phyloP scores from a whole-genome alignment of 2,113 vertebrate species.

The Daboia siamensis region DNA sequence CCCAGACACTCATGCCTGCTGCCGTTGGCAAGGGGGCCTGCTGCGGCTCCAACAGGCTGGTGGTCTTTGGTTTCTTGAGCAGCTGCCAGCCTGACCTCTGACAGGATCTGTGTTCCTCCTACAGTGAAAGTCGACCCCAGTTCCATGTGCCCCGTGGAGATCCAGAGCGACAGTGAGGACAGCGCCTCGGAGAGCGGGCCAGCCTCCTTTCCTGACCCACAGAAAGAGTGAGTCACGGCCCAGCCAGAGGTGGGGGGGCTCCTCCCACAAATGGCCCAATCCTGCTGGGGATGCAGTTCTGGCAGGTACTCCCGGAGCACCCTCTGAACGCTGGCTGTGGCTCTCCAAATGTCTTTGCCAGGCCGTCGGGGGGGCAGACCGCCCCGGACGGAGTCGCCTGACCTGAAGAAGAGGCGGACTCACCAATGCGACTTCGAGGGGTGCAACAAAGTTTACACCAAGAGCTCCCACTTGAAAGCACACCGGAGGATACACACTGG shows the following conservation, averaged over 20 bases:
- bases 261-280: background rate
- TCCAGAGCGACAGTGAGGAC: constrained; percentile 74
- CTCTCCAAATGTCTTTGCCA: constrained; percentile 8
- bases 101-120: constrained; percentile 35
- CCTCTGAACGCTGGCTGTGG: background rate
- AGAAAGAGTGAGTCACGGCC: constrained; percentile 66
- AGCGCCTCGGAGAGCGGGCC: constrained; percentile 64
- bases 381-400: constrained; percentile 75
- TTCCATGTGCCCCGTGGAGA: constrained; percentile 70
- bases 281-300: too few species aligned
- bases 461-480: constrained; percentile 97
- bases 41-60: accelerated
- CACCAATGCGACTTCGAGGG: constrained; percentile 97
- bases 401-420: constrained; percentile 89
- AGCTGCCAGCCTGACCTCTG: background rate
- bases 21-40: too few species aligned
- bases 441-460: constrained; percentile 97
- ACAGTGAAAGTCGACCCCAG: constrained; percentile 71
- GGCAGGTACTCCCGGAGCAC: background rate
- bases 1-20: background rate
- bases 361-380: constrained; percentile 45
- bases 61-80: too few species aligned
- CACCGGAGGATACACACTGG: constrained; percentile 96
- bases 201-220: constrained; percentile 63
- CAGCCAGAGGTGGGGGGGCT: background rate